phyloP scores from a whole-genome alignment of 2,113 vertebrate genomes.

The Charadrius vociferus region DNA sequence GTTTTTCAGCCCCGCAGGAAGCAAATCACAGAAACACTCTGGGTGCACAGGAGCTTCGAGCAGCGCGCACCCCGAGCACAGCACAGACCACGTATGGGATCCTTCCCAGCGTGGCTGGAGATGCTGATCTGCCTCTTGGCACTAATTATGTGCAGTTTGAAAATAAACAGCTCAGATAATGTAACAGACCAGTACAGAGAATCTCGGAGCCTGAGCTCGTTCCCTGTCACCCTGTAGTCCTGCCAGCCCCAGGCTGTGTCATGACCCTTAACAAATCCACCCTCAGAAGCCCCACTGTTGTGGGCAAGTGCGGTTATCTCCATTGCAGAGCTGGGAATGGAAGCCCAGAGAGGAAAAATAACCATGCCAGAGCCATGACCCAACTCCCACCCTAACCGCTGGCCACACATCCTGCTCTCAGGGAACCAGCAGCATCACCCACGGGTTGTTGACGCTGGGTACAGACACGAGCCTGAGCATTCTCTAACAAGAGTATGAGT shows the following conservation, averaged over 20 bases:
- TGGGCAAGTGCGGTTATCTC: not conserved
- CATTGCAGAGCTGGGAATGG: not conserved
- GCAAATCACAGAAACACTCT: not conserved
- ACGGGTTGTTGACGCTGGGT: accelerated
- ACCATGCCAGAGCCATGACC: not conserved
- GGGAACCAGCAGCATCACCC: not conserved
- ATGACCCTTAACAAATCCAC: not conserved
- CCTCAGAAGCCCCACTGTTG: not conserved
- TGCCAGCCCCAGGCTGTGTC: not conserved
- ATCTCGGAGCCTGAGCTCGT: not conserved
- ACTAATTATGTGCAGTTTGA: not conserved
- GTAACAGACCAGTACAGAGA: not conserved
- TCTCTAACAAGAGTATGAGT: not conserved
- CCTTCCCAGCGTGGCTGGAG: not conserved
- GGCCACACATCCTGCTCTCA: not conserved
- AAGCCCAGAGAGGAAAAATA: not conserved
- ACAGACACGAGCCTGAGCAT: accelerated
- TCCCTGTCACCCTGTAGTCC: not conserved
- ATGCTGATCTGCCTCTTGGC: not conserved
- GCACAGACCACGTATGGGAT: not conserved
- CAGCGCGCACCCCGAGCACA: not conserved
- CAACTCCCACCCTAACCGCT: not conserved
- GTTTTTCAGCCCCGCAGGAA: not conserved
- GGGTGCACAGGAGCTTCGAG: not conserved
- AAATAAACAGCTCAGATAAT: not conserved